Evolutionary conservation across 1,140 invertebrate genomes (phyloP).

Genomic region (Nasonia longicornis): DNA sequence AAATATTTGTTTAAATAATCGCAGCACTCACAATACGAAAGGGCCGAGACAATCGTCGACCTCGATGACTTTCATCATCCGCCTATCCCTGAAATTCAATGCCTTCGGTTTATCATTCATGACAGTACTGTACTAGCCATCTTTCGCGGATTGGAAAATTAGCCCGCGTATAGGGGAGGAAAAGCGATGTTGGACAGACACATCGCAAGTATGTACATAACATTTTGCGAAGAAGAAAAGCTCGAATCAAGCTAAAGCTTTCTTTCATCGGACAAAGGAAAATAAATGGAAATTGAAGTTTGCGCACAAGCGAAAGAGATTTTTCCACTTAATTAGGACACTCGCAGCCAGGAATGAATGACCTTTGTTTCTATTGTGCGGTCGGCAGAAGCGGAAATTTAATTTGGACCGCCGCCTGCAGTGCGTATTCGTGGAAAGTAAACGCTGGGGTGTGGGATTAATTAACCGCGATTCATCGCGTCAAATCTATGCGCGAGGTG

Average conservation of each 20-base stretch:
- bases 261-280: too few relatives aligned
- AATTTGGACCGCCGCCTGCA: neutral
- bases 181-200: too few relatives aligned
- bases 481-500: too few relatives aligned
- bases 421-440: neutral
- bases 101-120: neutral
- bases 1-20: too few relatives aligned
- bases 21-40: too few relatives aligned
- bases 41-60: neutral
- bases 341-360: neutral
- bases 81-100: neutral
- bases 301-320: neutral
- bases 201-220: too few relatives aligned
- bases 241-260: too few relatives aligned
- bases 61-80: neutral
- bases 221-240: too few relatives aligned
- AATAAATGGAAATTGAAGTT: too few relatives aligned
- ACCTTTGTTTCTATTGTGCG: neutral
- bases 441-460: neutral
- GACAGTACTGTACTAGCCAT: too few relatives aligned
- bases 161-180: too few relatives aligned
- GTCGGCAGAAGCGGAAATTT: neutral
- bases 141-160: too few relatives aligned
- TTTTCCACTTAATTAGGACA: constrained; percentile 1
- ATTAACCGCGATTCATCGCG: neutral